These are phyloP conservation scores for Petroica traversi DNA, from an alignment of 2,113 vertebrate genomes.

Conservation along the genomic window DNA sequence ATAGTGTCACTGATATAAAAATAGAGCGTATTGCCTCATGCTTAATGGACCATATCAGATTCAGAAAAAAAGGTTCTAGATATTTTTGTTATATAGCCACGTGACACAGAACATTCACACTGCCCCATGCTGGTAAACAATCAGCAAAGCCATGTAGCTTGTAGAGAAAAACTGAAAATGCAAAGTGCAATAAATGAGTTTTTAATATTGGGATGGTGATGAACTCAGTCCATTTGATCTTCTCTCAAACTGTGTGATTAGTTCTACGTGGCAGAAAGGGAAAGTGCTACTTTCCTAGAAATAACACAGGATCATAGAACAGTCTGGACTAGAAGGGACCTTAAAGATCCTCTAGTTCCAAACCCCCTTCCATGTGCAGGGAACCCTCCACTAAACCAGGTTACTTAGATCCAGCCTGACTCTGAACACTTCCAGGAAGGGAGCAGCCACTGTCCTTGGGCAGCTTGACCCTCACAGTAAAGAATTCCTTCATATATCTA, in stretches of 20 bases:
- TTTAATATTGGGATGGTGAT: not conserved
- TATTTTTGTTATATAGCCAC: not conserved
- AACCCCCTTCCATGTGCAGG: not conserved
- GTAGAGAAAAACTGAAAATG: not conserved
- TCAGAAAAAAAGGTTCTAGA: not conserved
- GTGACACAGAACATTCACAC: not conserved
- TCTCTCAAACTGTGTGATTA: not conserved
- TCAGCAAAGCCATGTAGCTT: not conserved
- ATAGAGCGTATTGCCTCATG: not conserved
- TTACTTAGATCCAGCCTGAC: not conserved
- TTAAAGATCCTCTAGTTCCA: not conserved
- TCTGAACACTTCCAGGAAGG: not conserved
- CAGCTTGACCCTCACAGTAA: not conserved
- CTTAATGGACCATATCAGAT: not conserved
- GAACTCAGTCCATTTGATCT: not conserved
- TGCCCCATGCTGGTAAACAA: not conserved
- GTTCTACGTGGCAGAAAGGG: accelerated
- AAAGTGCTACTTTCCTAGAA: not conserved
- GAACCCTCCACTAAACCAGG: not conserved
- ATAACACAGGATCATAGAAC: not conserved
- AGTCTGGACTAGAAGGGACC: not conserved
- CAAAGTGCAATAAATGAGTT: not conserved
- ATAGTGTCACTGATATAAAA: constrained; percentile 44
- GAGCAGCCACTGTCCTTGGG: not conserved
- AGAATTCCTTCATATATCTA: not conserved